Conservation (phyloP, 2,888 invertebrate species). For the Cerceris ruficornis region DNA sequence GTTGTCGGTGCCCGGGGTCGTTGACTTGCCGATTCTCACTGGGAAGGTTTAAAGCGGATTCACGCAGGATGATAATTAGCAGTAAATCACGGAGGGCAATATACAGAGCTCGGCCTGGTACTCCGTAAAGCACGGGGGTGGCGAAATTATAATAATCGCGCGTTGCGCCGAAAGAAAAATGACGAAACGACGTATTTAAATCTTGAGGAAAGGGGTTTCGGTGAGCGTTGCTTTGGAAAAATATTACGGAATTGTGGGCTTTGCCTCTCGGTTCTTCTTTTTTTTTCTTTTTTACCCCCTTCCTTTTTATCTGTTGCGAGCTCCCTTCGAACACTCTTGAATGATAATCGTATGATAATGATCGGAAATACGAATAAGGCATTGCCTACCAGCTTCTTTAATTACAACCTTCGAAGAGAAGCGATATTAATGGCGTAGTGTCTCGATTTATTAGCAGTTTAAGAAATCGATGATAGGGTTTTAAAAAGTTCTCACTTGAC, state of each 20-base stretch:
- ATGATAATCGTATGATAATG: constrained; percentile 18
- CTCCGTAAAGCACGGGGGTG: constrained; percentile 57
- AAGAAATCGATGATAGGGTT: not conserved
- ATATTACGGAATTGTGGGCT: constrained; percentile 8
- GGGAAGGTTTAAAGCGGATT: constrained; percentile 53
- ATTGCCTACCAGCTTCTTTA: not conserved
- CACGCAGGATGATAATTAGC: constrained; percentile 65
- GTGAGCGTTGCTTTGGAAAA: constrained; percentile 1
- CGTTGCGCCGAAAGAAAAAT: constrained; percentile 31
- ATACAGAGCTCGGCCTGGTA: constrained; percentile 49
- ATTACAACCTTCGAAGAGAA: constrained; percentile 7
- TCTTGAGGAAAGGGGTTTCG: constrained; percentile 18
- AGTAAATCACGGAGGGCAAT: constrained; percentile 64
- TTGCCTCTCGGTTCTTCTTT: not conserved
- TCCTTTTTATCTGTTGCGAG: not conserved
- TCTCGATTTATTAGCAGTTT: not conserved
- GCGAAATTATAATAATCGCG: constrained; percentile 63
- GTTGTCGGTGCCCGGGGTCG: constrained; percentile 54
- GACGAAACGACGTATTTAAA: constrained; percentile 43
- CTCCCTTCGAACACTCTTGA: not conserved
- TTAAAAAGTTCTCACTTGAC: not conserved
- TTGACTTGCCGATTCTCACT: constrained; percentile 69
- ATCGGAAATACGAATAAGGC: constrained; percentile 6
- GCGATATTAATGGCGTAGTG: constrained; percentile 11
- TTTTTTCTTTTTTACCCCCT: not conserved